These are phyloP conservation scores for Channa argus DNA, from an alignment of 2,113 vertebrate genomes.

Conservation along the genomic window DNA sequence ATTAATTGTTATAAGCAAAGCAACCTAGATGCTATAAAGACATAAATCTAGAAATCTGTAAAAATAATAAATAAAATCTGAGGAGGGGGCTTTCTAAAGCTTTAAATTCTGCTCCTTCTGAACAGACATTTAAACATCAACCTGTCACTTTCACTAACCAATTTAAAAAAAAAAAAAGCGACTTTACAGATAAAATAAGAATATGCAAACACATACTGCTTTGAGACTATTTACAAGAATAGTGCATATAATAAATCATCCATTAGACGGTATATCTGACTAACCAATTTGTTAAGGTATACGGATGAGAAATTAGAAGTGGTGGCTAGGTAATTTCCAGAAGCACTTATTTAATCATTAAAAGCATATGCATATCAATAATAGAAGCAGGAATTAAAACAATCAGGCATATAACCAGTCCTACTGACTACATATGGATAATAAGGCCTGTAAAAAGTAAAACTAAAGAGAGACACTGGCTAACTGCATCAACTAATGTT, in stretches of 20 bases:
- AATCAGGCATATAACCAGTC: neutral
- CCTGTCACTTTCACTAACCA: too few species aligned
- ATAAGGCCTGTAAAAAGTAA: neutral
- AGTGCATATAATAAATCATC: slow-evolving; percentile 46
- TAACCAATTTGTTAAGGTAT: slow-evolving; percentile 43
- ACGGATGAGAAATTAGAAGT: slow-evolving; percentile 30
- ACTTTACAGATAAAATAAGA: too few species aligned
- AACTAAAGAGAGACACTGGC: neutral
- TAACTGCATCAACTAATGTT: neutral
- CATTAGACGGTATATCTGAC: slow-evolving; percentile 51
- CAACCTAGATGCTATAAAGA: too few species aligned
- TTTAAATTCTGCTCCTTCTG: too few species aligned
- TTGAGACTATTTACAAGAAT: slow-evolving; percentile 35
- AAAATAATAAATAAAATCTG: too few species aligned
- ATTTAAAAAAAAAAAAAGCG: too few species aligned
- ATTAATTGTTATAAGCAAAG: too few species aligned
- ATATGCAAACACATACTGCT: slow-evolving; percentile 3
- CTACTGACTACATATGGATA: neutral
- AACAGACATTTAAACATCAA: too few species aligned
- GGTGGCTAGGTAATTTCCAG: slow-evolving; percentile 19
- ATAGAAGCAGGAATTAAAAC: slow-evolving; percentile 25
- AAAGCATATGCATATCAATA: slow-evolving; percentile 41
- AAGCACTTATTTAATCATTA: slow-evolving; percentile 50
- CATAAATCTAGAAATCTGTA: too few species aligned
- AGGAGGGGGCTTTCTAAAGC: too few species aligned